Base-by-base conservation (phyloP, 30 jellyfish, hydroid and myxozoan genomes). In the Mastigias papua region DNA sequence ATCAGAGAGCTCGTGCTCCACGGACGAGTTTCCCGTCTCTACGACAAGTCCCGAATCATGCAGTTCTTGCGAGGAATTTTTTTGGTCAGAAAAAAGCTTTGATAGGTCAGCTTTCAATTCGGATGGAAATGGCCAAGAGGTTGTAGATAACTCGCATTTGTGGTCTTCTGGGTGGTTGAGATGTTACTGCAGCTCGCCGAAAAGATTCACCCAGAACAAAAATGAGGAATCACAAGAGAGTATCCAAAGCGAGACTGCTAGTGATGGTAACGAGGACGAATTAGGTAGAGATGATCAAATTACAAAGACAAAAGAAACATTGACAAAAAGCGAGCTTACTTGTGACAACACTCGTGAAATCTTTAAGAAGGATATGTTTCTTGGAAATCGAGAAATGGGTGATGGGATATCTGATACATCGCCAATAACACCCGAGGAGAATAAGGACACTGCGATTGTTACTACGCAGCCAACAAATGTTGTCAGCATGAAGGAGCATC, bases 151-250 rank as follows among this genome's bases (percentile, higher is more conserved):
- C 61, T 58, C 97, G 2, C 99, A 95, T 46, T 81, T 95, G 13
- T 95, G 99, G 99, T 90, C 98, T 19, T 89, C 91, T 49, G 96
- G 88, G 51, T 83, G 96, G 97, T 71, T 89, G 78, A 89, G 95
- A 76, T 95, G 99, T 68, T 86, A 90, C 77, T 95, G 99, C 89
- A 78, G 96, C 46, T 87, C 96, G 30, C 93, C 93, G 68, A 84
- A 84, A 61, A 73, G 86, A 34, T 37, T 84, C 33, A 65, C 35
- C 34, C 73, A 71, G 19, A 57, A 66, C 19, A 72, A 33, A 34
- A 61, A 65, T 15, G 84, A 54, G 19, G 85, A 71, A 21, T 84
- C 93, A 17, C 80, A 69, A 72, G 93, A 71, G 7, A 84, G 87
- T 67, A 30, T 51, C 16, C 73, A 72, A 23, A 71, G 81, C 70